Percentiles rank a stretch among this genome's conserved stretches.
Evolutionary conservation across 2,113 vertebrate species (phyloP).

Genomic region (Herpetotheres cachinnans): DNA sequence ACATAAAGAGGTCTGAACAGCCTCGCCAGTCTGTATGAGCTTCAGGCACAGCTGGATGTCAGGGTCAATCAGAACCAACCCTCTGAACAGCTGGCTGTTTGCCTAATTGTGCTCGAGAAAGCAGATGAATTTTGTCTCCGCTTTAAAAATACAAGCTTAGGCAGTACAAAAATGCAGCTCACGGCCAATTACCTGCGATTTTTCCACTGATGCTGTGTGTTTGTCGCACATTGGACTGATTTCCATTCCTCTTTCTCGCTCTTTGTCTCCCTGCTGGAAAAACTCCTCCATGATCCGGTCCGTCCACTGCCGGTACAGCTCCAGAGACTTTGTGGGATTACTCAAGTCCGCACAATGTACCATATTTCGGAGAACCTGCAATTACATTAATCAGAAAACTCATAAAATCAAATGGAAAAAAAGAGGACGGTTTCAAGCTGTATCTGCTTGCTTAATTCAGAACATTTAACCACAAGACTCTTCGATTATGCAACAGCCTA

Average conservation of each 20-base stretch:
- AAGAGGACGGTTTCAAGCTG: not conserved
- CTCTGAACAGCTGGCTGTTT: not conserved
- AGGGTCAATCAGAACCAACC: not conserved
- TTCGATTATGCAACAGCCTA: not conserved
- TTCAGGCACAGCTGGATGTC: not conserved
- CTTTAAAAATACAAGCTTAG: not conserved
- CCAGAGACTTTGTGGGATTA: slow-evolving; percentile 96
- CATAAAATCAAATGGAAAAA: not conserved
- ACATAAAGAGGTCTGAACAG: not conserved
- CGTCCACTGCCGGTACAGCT: slow-evolving; percentile 95
- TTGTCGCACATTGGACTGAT: slow-evolving; percentile 99
- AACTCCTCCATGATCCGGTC: slow-evolving; percentile 99
- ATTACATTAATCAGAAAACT: not conserved
- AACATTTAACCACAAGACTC: not conserved
- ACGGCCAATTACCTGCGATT: slow-evolving; percentile 85
- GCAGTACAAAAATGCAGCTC: not conserved
- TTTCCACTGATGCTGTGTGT: slow-evolving; percentile 95
- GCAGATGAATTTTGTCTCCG: not conserved
- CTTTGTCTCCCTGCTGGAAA: slow-evolving; percentile 97
- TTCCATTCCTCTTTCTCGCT: slow-evolving; percentile 94
- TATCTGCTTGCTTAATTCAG: not conserved
- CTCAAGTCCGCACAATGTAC: slow-evolving; percentile 97
- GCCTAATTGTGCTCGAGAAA: not conserved
- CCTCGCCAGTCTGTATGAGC: not conserved
- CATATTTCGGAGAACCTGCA: slow-evolving; percentile 96